Evolutionary conservation across 2,113 vertebrate species (phyloP), one percentile per base, ranked within the genome.

Genomic region (Myanophis thanlyinensis): DNA sequence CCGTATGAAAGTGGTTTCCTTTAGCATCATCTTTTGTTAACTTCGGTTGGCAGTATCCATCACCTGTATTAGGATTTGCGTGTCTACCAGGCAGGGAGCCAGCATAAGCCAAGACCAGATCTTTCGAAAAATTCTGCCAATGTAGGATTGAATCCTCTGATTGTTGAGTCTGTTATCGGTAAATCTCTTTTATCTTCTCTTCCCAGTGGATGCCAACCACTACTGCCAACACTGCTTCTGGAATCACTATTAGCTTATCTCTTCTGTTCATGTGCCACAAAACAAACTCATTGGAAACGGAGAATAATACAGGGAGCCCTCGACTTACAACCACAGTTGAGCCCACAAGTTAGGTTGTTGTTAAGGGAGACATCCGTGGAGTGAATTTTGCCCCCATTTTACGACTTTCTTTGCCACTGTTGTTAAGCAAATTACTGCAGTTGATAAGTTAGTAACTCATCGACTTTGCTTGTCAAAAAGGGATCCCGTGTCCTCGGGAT

Each of bases 111-210:
- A 47, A 87, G 1, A 54, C 73, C 52, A 0, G 0, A 52, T 51
- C 88, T 84, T 67, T 92, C 56, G 25, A 90, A 67, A 92, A 90
- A 5, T 86, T 46, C 25, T 47, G 53, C 62, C 86, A 92, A 91
- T 91, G 62, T 22, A 56, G 12, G 27, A 89, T 89, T 89, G 91
- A 35, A 35, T 94, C 84, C 92, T 93, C 73, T 91, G n/a, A 87
- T 96, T 56, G 8, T 80, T 91, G 89, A 27, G 54, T 20, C 53
- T 88, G 95, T 90, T 92, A 20, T 90, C 92, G 1, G 27, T 92
- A 56, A 91, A 80, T 87, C 54, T 84, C 52, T 18, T 85, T 47
- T 91, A 44, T 49, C 11, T 4, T 27, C 44, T 91, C 49, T 56
- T 30, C 12, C 18, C 85, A 53, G 48, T 30, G n/a, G 5, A 87